phyloP scores from a whole-genome alignment of 2,113 vertebrate genomes.

The Casuarius casuarius region DNA sequence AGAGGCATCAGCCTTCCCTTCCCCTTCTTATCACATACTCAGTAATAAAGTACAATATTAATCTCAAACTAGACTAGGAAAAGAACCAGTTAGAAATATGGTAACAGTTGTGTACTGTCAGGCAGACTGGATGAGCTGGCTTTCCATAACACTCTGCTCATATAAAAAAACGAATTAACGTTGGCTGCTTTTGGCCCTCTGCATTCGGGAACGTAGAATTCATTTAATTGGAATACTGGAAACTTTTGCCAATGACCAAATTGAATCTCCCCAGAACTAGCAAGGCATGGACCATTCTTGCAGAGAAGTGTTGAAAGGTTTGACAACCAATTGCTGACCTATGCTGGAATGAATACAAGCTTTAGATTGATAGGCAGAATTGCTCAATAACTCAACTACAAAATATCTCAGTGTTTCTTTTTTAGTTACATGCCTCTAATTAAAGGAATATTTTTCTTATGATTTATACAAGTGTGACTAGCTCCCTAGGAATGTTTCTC shows the following conservation, averaged over 20 bases:
- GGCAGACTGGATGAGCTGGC: not conserved
- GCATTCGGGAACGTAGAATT: conserved; percentile 4
- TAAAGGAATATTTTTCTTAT: not conserved
- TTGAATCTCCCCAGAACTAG: conserved; percentile 24
- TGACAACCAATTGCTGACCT: conserved; percentile 9
- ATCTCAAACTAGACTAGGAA: not conserved
- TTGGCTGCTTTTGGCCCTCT: conserved; percentile 6
- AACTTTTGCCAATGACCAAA: conserved; percentile 20
- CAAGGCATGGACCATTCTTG: not conserved
- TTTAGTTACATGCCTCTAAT: not conserved
- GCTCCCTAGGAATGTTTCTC: not conserved
- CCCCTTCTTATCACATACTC: not conserved
- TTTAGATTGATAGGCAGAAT: not conserved
- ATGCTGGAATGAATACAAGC: not conserved
- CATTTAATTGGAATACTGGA: conserved; percentile 15
- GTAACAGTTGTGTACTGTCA: not conserved
- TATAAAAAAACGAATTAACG: conserved; percentile 1
- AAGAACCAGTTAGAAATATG: not conserved
- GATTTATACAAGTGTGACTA: not conserved
- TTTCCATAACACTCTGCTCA: not conserved
- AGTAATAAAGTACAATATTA: not conserved
- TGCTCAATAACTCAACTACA: not conserved
- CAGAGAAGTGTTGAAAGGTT: not conserved
- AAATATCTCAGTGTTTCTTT: not conserved
- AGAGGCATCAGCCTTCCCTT: not conserved